These are phyloP conservation scores for Erynnis tages DNA, from an alignment of 2,888 invertebrate genomes.

Conservation along the genomic window DNA sequence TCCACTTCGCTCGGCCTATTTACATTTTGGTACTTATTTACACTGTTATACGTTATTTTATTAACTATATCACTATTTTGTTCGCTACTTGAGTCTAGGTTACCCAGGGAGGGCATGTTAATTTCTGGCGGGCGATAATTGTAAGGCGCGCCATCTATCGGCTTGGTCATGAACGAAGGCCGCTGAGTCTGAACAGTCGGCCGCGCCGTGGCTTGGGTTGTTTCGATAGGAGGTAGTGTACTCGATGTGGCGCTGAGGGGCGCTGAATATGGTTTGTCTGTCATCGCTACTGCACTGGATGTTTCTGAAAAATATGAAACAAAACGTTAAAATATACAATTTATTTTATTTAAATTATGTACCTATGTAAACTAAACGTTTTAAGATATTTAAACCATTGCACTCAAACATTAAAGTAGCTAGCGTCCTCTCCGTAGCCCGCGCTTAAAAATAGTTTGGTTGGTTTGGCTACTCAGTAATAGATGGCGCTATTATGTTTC, in stretches of 20 bases:
- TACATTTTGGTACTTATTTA: constrained; percentile 81
- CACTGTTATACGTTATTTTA: constrained; percentile 79
- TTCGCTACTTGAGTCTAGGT: constrained; percentile 75
- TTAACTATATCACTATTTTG: constrained; percentile 81
- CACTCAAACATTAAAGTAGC: no score
- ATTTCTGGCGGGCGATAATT: constrained; percentile 74
- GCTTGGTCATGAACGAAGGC: constrained; percentile 77
- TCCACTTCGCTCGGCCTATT: constrained; percentile 76
- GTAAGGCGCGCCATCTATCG: constrained; percentile 76
- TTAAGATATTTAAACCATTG: no score
- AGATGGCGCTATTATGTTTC: no score
- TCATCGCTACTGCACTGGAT: constrained; percentile 53
- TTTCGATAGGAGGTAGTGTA: constrained; percentile 40
- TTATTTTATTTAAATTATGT: no score
- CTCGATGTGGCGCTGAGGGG: constrained; percentile 56
- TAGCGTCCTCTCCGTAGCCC: no score
- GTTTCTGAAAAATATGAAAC: constrained; percentile 55
- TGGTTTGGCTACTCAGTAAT: no score
- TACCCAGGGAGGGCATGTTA: constrained; percentile 70
- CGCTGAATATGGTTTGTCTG: constrained; percentile 61
- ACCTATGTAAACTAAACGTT: no score
- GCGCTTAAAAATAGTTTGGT: no score
- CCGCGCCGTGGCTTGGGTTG: constrained; percentile 59
- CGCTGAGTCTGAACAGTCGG: constrained; percentile 68
- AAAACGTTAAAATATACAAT: background rate